These are phyloP conservation scores for Agrochola macilenta DNA, from an alignment of 2,888 invertebrate genomes.

Conservation along the genomic window DNA sequence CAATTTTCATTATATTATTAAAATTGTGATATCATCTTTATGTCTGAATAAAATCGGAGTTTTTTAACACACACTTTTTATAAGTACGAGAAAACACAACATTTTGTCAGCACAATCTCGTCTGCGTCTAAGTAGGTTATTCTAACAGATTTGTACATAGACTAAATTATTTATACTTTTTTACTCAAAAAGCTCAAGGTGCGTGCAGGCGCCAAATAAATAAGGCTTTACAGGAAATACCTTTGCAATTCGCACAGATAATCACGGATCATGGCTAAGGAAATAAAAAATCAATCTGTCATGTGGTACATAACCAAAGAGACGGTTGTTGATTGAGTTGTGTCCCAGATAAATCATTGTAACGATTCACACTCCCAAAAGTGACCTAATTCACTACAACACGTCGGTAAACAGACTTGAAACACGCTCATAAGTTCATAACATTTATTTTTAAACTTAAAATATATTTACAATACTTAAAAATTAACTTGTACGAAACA, in stretches of 20 bases:
- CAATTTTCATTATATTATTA: too few species aligned
- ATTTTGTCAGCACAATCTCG: background rate
- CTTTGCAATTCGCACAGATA: constrained; percentile 43
- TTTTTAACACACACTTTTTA: background rate
- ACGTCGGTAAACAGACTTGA: constrained; percentile 35
- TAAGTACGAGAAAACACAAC: background rate
- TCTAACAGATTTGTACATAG: constrained; percentile 30
- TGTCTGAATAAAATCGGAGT: background rate
- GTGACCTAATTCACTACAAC: constrained; percentile 61
- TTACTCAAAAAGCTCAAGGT: constrained; percentile 25
- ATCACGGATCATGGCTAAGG: constrained; percentile 32
- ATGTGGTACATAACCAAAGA: constrained; percentile 42
- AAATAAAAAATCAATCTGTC: constrained; percentile 50
- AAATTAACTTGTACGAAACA: constrained; percentile 33
- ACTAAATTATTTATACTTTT: background rate
- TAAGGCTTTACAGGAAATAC: constrained; percentile 38
- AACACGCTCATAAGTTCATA: constrained; percentile 50
- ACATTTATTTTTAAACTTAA: constrained; percentile 62
- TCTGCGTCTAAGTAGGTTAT: background rate
- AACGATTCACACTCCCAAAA: constrained; percentile 50
- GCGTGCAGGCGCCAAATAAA: constrained; percentile 19
- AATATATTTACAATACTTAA: constrained; percentile 64
- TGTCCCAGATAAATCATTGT: constrained; percentile 62
- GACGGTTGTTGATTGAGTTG: constrained; percentile 53
- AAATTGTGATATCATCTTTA: background rate